Conservation (phyloP, 2,113 vertebrate species). For the Eulemur rufifrons region DNA sequence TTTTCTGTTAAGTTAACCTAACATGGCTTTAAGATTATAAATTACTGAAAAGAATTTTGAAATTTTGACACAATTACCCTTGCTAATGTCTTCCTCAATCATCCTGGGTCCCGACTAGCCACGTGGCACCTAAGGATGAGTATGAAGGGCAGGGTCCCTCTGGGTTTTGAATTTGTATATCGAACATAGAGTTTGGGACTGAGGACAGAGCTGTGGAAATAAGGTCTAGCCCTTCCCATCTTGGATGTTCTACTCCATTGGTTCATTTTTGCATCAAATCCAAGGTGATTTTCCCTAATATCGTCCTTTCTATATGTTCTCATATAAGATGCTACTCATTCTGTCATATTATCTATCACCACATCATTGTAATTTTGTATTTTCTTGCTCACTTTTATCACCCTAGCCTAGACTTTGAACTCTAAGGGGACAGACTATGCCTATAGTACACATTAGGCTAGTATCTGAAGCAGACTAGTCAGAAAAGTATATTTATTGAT, state of each 20-base stretch:
- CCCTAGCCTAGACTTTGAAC: not conserved
- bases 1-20: not conserved
- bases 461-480: not conserved
- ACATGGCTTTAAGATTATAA: not conserved
- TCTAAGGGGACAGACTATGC: rapidly evolving
- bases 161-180: too few relatives aligned
- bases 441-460: not conserved
- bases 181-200: too few relatives aligned
- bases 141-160: too few relatives aligned
- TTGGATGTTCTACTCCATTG: not conserved
- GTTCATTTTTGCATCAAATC: not conserved
- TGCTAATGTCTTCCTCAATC: too few relatives aligned
- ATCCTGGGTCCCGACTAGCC: too few relatives aligned
- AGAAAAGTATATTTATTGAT: not conserved
- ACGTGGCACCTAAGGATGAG: too few relatives aligned
- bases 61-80: too few relatives aligned
- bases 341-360: not conserved
- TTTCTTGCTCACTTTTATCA: not conserved
- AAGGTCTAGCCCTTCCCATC: too few relatives aligned
- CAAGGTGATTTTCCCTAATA: not conserved
- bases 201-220: too few relatives aligned
- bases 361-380: not conserved
- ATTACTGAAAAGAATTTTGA: not conserved
- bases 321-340: not conserved
- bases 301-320: not conserved